A percentile compares a stretch with the other conserved stretches of the same genome.
Conservation (phyloP, 2,797 vertebrate genomes). For the Lagorchestes hirsutus region DNA sequence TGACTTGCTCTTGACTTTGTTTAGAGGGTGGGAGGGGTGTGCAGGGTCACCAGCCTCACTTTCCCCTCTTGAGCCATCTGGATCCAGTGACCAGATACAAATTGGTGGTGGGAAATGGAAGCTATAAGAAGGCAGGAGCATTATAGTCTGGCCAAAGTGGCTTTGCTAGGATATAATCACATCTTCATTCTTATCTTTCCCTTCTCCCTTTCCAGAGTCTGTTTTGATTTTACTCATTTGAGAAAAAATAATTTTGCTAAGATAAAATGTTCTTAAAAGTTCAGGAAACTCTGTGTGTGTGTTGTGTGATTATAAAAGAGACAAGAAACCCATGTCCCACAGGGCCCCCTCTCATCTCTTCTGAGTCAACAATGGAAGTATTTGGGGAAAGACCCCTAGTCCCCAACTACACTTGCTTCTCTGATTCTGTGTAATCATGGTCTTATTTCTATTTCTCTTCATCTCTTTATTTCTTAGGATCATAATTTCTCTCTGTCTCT, state of each 20-base stretch:
- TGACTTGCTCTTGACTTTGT: too few relatives aligned
- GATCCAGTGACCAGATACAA: neutral
- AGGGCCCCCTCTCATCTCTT: neutral
- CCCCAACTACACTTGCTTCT: neutral
- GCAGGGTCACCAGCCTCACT: too few relatives aligned
- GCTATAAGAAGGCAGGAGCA: neutral
- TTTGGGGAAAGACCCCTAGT: neutral
- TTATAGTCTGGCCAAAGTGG: neutral
- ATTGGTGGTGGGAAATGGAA: neutral
- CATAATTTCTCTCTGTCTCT: neutral
- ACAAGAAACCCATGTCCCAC: neutral
- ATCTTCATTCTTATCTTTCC: neutral
- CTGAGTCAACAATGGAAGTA: neutral
- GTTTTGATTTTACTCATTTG: neutral
- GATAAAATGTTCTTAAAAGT: neutral
- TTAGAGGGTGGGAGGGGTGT: too few relatives aligned
- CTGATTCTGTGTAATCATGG: neutral
- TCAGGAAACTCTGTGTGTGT: neutral
- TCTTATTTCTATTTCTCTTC: neutral
- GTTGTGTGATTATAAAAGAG: neutral
- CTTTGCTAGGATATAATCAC: neutral
- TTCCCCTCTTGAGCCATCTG: too few relatives aligned
- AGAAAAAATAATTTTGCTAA: neutral
- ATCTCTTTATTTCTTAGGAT: neutral
- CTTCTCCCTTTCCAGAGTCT: neutral